Base-by-base conservation (phyloP, 1,140 invertebrate genomes). In the Leptinotarsa defecta region DNA sequence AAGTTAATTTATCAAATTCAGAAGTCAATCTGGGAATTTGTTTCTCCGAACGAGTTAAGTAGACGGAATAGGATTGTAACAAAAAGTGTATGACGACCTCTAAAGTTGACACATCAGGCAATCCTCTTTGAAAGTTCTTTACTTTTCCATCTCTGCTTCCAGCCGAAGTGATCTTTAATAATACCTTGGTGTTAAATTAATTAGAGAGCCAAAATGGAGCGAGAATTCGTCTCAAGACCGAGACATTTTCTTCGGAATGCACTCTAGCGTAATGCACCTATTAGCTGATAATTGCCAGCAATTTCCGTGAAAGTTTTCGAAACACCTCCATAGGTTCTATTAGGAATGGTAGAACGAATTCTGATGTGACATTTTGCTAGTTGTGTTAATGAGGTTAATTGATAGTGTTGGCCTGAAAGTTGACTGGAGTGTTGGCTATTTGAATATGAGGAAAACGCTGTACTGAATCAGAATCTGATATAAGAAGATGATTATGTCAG, bases 181-280 rank as follows among this genome's bases (percentile, higher is more conserved):
- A 24, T 24, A 67, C 64, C 22, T 19, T 48, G 67, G 34, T 68
- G 67, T 68, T 43, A 19, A 68, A 48, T 68, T 68, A 48, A 68
- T 68, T 68, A 48, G 19, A 68, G 52, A 57, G 20, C 15, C 24
- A 67, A 67, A 24, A 67, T 67, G 64, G 19, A 67, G 19, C 17
- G 19, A 27, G 17, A 67, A 17, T 13, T 67, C n/a, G 20, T 19
- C 34, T 49, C 24, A 34, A 68, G 6, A 57, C 17, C 17, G 52
- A 57, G 52, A 17, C 3, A 2, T 20, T 43, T 68, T 68, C 64
- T 63, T 15, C 0, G 64, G 15, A 24, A 34, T n/a, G 27, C 24
- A 24, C 27, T 48, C 67, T 68, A 43, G 34, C 24, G 43, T 68
- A 48, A 68, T 68, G 67, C 67, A 68, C 19, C 67, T 48, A 48